phyloP scores from a whole-genome alignment of 2,888 invertebrate genomes.

The Cephus runcator region DNA sequence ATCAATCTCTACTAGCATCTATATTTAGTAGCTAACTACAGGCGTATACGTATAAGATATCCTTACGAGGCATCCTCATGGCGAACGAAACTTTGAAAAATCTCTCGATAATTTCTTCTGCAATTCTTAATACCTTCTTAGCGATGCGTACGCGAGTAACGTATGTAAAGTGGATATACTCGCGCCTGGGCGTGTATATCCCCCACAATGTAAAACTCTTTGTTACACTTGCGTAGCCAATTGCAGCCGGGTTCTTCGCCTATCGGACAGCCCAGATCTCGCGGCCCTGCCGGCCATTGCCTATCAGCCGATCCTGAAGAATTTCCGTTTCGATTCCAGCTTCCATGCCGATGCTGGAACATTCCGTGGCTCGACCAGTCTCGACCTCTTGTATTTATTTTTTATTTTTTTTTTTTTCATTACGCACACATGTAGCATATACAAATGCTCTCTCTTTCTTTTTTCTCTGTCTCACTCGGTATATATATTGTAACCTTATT shows the following conservation, averaged over 20 bases:
- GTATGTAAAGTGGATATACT: constrained; percentile 17
- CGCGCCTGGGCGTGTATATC: constrained; percentile 53
- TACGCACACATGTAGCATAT: background rate
- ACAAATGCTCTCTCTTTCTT: constrained; percentile 4
- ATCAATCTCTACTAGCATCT: background rate
- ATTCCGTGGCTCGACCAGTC: background rate
- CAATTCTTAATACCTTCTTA: background rate
- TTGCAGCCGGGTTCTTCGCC: constrained; percentile 47
- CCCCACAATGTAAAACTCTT: constrained; percentile 55
- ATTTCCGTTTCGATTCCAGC: constrained; percentile 16
- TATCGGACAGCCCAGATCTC: constrained; percentile 51
- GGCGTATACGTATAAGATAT: background rate
- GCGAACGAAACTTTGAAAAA: background rate
- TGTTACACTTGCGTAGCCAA: constrained; percentile 58
- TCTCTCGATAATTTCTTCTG: background rate
- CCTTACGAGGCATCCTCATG: background rate
- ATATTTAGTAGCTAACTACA: background rate
- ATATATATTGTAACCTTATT: too few species aligned
- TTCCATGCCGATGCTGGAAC: background rate
- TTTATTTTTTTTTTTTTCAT: background rate
- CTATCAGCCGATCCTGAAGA: constrained; percentile 13
- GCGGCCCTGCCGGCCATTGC: constrained; percentile 28
- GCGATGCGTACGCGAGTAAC: background rate
- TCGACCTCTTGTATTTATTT: background rate
- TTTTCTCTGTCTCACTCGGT: constrained; percentile 15